Base-by-base conservation (phyloP, 2,113 vertebrate genomes). In the Geococcyx californianus region DNA sequence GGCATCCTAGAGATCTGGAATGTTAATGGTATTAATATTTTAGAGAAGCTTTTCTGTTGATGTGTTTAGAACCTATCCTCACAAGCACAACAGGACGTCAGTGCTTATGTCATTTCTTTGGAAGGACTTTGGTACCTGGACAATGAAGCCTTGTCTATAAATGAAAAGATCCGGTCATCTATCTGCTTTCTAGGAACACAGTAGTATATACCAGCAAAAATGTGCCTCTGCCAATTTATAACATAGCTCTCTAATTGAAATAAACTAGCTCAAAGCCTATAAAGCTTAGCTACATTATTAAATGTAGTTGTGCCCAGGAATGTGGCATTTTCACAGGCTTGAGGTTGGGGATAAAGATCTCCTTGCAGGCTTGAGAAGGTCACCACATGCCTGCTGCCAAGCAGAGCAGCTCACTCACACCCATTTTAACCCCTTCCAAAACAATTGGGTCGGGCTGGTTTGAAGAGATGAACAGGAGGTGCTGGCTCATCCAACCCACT, bases 271-370 rank as follows among this genome's bases (percentile, higher is more conserved):
- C n/a, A 75, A 67, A 63, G n/a, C 8, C 62, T 19, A 9, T 1
- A 4, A 1, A 73, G 29, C 33, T 73, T 36, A 47, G 13, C 66
- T 24, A 38, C 5, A 1, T 14, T 40, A 23, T 34, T 52, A 33
- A 49, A 51, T 34, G 63, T 0, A 90, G 33, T 7, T 31, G 26
- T 24, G 20, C 31, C 49, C 29, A 55, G 28, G 42, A 72, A 63
- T 0, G 0, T 2, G 12, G n/a, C 3, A 6, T 40, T 38, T 72
- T 63, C 45, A 17, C 21, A 58, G 29, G 24, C 56, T 33, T 29
- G 23, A 60, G 26, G 36, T 10, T 56, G 16, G 1, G 5, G 26
- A 59, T 2, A 5, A n/a, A 82, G 24, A 10, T 45, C 16, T 23
- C 21, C 19, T 42, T 47, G 40, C n/a, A 75, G 33, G 33, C 36